A percentile compares a stretch with the other conserved stretches of the same genome.
These are phyloP conservation scores for Phanerotoma sp. DNA, from an alignment of 2,888 invertebrate genomes.

Conservation along the genomic window DNA sequence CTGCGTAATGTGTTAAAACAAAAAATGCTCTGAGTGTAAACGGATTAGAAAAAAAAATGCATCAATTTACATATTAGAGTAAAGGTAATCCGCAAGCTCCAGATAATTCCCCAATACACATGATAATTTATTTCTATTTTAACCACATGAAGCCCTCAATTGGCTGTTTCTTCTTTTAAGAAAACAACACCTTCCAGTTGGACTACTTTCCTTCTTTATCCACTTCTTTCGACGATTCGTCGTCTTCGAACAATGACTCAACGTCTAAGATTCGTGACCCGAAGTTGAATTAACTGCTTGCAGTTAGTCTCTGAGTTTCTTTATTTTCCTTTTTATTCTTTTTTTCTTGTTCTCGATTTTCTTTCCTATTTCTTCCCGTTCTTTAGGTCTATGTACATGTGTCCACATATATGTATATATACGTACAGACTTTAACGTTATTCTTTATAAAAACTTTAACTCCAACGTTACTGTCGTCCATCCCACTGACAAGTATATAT, in stretches of 20 bases:
- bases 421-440: constrained; percentile 1
- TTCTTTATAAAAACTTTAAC: constrained; percentile 21
- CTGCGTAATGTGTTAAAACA: too few species aligned
- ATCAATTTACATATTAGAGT: too few species aligned
- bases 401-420: too few species aligned
- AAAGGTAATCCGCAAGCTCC: too few species aligned
- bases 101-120: too few species aligned
- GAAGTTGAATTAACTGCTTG: constrained; percentile 17
- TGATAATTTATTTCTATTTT: too few species aligned
- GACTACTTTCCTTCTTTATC: background rate
- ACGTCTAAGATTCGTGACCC: constrained; percentile 4
- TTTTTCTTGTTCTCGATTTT: background rate
- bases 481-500: constrained; percentile 15
- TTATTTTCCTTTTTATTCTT: background rate
- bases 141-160: too few species aligned
- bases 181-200: background rate
- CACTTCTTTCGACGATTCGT: background rate
- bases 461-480: constrained; percentile 1
- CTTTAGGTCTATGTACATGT: background rate
- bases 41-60: too few species aligned
- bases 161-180: background rate
- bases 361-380: background rate
- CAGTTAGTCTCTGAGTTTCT: constrained; percentile 3
- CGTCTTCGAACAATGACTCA: constrained; percentile 8
- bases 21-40: too few species aligned